Conservation (phyloP, 2,797 vertebrate species). For the Sebastes kiyomatsui region DNA sequence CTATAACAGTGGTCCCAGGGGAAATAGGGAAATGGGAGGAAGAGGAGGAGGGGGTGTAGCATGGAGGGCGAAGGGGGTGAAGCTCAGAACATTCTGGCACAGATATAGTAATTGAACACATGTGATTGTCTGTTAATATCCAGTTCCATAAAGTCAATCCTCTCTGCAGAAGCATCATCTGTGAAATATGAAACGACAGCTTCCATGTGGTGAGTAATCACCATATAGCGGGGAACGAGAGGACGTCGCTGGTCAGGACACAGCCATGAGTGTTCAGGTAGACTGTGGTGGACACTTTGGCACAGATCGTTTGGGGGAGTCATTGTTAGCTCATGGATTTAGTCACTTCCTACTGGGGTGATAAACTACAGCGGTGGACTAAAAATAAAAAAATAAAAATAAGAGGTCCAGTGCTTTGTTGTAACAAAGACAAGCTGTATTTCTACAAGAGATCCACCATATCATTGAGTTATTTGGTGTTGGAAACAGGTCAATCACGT, state of each 20-base stretch:
- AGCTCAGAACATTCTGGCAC: slow-evolving; percentile 61
- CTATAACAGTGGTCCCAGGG: slow-evolving; percentile 57
- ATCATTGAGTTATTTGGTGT: slow-evolving; percentile 80
- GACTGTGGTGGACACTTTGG: slow-evolving; percentile 24
- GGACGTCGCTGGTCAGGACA: slow-evolving; percentile 11
- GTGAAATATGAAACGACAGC: slow-evolving; percentile 68
- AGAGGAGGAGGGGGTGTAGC: slow-evolving; percentile 13
- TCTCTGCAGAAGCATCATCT: slow-evolving; percentile 52
- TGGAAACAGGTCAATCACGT: slow-evolving; percentile 64
- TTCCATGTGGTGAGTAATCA: slow-evolving; percentile 38
- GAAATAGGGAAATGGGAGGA: slow-evolving; percentile 62
- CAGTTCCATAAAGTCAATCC: slow-evolving; percentile 65
- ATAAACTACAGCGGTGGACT: slow-evolving; percentile 37
- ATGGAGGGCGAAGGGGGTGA: slow-evolving; percentile 31
- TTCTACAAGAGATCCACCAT: slow-evolving; percentile 65
- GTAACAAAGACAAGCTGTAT: slow-evolving; percentile 75
- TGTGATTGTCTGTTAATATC: slow-evolving; percentile 79
- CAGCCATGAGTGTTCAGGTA: slow-evolving; percentile 32
- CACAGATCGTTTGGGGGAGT: slow-evolving; percentile 2
- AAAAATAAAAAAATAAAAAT: slow-evolving; percentile 19
- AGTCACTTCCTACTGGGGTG: slow-evolving; percentile 58
- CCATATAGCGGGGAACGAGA: slow-evolving; percentile 18
- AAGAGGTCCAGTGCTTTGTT: slow-evolving; percentile 33
- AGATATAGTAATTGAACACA: slow-evolving; percentile 65
- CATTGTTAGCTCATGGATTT: slow-evolving; percentile 23